These are phyloP conservation scores for Physella acuta DNA, from an alignment of 1,140 invertebrate genomes.

Conservation along the genomic window DNA sequence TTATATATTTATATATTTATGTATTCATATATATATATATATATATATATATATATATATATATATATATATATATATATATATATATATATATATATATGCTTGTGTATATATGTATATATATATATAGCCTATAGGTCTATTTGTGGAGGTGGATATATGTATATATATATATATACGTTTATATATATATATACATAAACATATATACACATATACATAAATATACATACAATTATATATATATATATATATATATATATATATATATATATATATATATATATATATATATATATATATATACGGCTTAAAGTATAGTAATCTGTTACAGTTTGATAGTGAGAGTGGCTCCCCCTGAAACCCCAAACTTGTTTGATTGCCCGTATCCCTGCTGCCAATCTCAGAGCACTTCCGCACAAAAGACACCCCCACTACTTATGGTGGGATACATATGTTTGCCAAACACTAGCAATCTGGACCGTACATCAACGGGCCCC, in stretches of 20 bases:
- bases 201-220: not conserved
- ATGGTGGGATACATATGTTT: not conserved
- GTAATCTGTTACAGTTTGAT: too few species aligned
- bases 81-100: not conserved
- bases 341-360: too few species aligned
- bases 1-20: not conserved
- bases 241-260: conserved; percentile 5
- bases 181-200: too few species aligned
- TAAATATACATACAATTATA: too few species aligned
- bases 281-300: conserved; percentile 5
- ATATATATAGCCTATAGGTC: too few species aligned
- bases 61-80: not conserved
- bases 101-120: not conserved
- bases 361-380: too few species aligned
- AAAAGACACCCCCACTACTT: too few species aligned
- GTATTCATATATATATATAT: not conserved
- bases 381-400: too few species aligned
- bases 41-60: not conserved
- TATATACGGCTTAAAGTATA: too few species aligned
- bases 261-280: conserved; percentile 5
- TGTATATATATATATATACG: too few species aligned
- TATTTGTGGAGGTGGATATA: too few species aligned
- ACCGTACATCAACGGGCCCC: not conserved
- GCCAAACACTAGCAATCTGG: not conserved
- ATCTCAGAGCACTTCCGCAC: too few species aligned